A percentile compares a stretch with the other conserved stretches of the same genome.
These are phyloP conservation scores for Pseudocheirus occidentalis DNA, from an alignment of 2,797 vertebrate species.

Conservation along the genomic window DNA sequence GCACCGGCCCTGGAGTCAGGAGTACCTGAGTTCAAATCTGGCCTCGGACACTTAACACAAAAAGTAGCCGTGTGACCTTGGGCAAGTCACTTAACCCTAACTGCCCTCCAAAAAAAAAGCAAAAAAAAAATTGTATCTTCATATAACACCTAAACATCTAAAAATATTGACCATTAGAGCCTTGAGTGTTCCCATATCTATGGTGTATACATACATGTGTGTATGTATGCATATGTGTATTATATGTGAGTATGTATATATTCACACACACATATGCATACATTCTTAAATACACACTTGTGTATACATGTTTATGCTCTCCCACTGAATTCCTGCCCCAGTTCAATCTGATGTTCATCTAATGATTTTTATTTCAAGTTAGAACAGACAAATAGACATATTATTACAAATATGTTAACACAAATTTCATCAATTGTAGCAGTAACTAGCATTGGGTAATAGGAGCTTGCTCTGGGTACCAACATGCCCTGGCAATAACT, in stretches of 20 bases:
- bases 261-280: too few relatives aligned
- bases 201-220: neutral
- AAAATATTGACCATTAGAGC: neutral
- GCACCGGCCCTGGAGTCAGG: too few relatives aligned
- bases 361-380: neutral
- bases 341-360: neutral
- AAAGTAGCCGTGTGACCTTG: too few relatives aligned
- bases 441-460: too few relatives aligned
- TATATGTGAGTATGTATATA: neutral
- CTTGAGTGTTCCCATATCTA: constrained; percentile 12
- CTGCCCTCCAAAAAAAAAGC: too few relatives aligned
- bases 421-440: too few relatives aligned
- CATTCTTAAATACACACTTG: too few relatives aligned
- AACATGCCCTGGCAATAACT: neutral
- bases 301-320: neutral
- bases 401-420: neutral
- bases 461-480: too few relatives aligned
- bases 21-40: too few relatives aligned
- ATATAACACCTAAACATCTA: neutral
- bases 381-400: neutral
- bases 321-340: too few relatives aligned
- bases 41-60: too few relatives aligned
- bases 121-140: neutral
- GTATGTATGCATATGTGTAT: neutral
- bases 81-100: too few relatives aligned